Conservation (phyloP, 2,113 vertebrate genomes). For the Dasyurus viverrinus region DNA sequence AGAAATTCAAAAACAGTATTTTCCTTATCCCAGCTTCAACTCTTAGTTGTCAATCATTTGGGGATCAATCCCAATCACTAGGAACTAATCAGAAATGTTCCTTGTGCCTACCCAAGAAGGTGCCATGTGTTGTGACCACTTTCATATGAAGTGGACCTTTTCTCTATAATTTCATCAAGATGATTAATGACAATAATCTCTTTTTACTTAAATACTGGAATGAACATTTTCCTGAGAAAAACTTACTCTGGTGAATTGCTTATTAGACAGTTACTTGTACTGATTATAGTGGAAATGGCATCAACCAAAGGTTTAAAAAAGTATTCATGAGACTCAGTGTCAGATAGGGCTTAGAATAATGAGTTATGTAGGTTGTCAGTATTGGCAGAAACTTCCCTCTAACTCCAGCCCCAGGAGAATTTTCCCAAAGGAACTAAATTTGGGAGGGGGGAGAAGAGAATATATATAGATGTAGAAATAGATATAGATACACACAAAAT, state of each 20-base stretch:
- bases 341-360: conserved; percentile 73
- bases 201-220: background rate
- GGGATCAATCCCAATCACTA: background rate
- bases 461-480: no score
- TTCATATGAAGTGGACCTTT: background rate
- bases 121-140: background rate
- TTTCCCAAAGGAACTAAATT: conserved; percentile 68
- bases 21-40: background rate
- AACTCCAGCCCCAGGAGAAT: conserved; percentile 30
- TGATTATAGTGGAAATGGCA: conserved; percentile 62
- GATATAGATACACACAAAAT: no score
- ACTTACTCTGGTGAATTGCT: background rate
- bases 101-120: background rate
- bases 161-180: background rate
- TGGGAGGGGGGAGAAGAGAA: no score
- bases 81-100: background rate
- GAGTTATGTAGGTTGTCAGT: conserved; percentile 68
- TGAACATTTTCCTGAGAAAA: background rate
- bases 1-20: background rate
- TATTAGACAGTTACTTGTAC: background rate
- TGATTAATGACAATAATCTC: background rate
- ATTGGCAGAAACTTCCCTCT: conserved; percentile 65
- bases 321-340: conserved; percentile 68
- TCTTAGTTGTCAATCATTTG: background rate
- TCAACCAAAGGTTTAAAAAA: conserved; percentile 73